Evolutionary conservation across 23 tunicate species (phyloP).

Genomic region (Diplosoma virens): DNA sequence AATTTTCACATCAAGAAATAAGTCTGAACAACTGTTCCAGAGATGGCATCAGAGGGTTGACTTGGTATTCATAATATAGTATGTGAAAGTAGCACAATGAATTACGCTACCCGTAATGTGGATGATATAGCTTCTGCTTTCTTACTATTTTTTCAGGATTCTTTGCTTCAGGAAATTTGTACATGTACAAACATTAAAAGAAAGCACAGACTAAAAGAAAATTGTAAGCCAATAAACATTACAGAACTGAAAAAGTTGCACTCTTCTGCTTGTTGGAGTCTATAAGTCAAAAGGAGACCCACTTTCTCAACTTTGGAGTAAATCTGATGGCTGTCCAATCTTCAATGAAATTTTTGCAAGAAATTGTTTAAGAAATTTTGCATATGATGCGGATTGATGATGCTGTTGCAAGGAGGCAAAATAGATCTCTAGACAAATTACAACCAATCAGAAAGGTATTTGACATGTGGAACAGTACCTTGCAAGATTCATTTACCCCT

Average conservation of each 20-base stretch:
- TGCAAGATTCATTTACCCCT: neutral
- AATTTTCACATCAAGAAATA: neutral
- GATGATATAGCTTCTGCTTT: neutral
- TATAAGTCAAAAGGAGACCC: neutral
- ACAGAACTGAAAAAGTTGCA: neutral
- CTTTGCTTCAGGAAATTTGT: neutral
- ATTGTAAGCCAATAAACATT: neutral
- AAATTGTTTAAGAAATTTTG: too few relatives aligned
- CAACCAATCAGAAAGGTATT: too few relatives aligned
- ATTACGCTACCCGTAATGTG: neutral
- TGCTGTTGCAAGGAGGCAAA: too few relatives aligned
- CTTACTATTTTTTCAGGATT: neutral
- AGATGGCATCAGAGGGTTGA: neutral
- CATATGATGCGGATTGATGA: too few relatives aligned
- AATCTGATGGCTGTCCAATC: neutral
- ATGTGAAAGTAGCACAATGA: neutral
- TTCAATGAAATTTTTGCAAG: too few relatives aligned
- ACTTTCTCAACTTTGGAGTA: neutral
- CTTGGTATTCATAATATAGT: neutral
- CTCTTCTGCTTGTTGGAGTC: neutral
- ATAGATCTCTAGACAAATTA: neutral
- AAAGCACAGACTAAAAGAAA: neutral
- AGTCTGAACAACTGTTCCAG: neutral
- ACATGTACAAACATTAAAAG: neutral
- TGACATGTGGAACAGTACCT: neutral